These are phyloP conservation scores for Puffinus mauretanicus DNA, from an alignment of 2,113 vertebrate species.

Conservation along the genomic window DNA sequence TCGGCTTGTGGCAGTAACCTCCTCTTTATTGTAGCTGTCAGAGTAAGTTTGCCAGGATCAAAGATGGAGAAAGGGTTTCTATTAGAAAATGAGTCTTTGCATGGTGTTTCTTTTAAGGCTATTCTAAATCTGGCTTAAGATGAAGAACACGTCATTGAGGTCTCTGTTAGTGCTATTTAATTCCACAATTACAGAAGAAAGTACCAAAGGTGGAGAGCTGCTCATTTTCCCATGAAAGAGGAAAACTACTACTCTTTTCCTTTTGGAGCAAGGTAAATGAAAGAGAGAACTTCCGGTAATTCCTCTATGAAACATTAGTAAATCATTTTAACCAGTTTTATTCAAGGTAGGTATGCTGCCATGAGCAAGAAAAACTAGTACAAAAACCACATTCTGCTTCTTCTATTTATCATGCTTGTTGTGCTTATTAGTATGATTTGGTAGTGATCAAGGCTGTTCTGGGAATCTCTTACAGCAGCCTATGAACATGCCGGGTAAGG, in stretches of 20 bases:
- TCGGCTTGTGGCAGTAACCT: not conserved
- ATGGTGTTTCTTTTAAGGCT: not conserved
- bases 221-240: slow-evolving; percentile 5
- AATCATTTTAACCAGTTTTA: not conserved
- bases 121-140: not conserved
- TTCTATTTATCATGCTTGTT: not conserved
- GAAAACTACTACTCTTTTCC: not conserved
- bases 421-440: not conserved
- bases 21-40: slow-evolving; percentile 9
- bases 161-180: slow-evolving; percentile 7
- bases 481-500: not conserved
- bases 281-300: not conserved
- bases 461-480: not conserved
- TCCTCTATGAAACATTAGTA: not conserved
- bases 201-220: not conserved
- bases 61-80: not conserved
- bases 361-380: not conserved
- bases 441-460: not conserved
- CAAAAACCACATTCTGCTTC: not conserved
- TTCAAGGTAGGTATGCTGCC: not conserved
- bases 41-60: not conserved
- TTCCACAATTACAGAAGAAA: not conserved
- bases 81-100: not conserved
- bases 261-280: not conserved
- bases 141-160: not conserved